Conservation (phyloP, 1,140 invertebrate species). For the Myzus persicae region DNA sequence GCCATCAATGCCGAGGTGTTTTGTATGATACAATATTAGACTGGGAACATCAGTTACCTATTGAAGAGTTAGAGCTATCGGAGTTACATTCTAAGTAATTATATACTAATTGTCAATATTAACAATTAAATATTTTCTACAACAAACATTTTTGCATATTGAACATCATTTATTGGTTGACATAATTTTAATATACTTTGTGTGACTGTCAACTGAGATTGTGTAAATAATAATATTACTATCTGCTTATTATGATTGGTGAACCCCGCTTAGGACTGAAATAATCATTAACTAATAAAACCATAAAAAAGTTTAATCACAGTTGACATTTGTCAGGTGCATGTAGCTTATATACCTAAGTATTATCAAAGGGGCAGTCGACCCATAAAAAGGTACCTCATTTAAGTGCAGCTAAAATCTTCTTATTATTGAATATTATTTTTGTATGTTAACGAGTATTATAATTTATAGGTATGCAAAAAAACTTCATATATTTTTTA, state of each 20-base stretch:
- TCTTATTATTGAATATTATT: background rate
- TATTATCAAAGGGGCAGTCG: too few relatives aligned
- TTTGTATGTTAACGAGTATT: slow-evolving; percentile 62
- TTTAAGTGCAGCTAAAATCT: background rate
- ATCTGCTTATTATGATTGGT: background rate
- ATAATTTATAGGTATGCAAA: background rate
- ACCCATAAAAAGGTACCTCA: too few relatives aligned
- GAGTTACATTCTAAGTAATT: slow-evolving; percentile 85
- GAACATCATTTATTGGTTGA: background rate
- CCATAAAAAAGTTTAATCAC: background rate
- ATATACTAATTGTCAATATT: background rate
- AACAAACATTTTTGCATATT: background rate
- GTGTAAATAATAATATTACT: background rate
- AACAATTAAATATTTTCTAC: background rate
- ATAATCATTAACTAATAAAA: background rate
- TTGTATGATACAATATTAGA: slow-evolving; percentile 95
- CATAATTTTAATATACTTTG: background rate
- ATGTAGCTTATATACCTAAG: background rate
- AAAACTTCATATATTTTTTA: background rate
- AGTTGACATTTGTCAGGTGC: background rate
- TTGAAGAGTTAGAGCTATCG: slow-evolving; percentile 85
- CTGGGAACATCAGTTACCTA: slow-evolving; percentile 95
- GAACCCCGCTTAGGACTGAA: background rate
- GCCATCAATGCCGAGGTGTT: slow-evolving; percentile 82
- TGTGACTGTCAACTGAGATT: background rate